Percentiles rank a stretch among this genome's conserved stretches.
Evolutionary conservation across 2,888 invertebrate species (phyloP).

Genomic region (Ophion ventricosus): DNA sequence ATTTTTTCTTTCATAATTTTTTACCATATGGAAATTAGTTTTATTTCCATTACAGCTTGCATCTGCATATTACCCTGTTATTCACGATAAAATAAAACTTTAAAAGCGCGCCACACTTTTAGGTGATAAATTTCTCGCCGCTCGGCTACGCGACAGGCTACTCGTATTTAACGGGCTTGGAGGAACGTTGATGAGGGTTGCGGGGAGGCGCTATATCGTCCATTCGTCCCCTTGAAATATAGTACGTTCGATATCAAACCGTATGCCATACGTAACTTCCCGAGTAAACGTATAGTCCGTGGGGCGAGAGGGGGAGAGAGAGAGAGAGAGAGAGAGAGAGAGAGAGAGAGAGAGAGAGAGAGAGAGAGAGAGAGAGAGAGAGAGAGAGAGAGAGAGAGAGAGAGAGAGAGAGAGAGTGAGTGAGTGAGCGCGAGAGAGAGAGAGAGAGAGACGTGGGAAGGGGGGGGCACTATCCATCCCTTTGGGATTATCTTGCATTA

Average conservation of each 20-base stretch:
- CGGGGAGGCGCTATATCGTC: conserved; percentile 12
- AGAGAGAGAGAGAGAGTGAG: too few relatives aligned
- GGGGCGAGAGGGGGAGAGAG: not conserved
- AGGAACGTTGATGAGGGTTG: conserved; percentile 27
- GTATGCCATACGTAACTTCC: conserved; percentile 42
- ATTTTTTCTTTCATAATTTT: not conserved
- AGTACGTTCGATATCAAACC: conserved; percentile 52
- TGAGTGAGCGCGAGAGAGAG: too few relatives aligned
- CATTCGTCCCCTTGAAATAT: conserved; percentile 42
- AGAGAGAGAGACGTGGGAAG: not conserved
- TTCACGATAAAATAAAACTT: not conserved
- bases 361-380: too few relatives aligned
- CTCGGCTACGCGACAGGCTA: conserved; percentile 14
- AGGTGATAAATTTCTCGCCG: conserved; percentile 3
- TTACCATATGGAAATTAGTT: not conserved
- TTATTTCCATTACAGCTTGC: not conserved
- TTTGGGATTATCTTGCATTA: conserved; percentile 59
- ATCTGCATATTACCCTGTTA: not conserved
- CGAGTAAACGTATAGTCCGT: conserved; percentile 43
- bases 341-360: too few relatives aligned
- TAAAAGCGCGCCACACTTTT: not conserved
- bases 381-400: too few relatives aligned
- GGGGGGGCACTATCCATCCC: not conserved
- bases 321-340: not conserved
- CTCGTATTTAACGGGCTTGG: conserved; percentile 19